Percentiles rank a stretch among this genome's conserved stretches.
phyloP scores from a whole-genome alignment of 2,888 invertebrate genomes.

The Diplolepis rosae region DNA sequence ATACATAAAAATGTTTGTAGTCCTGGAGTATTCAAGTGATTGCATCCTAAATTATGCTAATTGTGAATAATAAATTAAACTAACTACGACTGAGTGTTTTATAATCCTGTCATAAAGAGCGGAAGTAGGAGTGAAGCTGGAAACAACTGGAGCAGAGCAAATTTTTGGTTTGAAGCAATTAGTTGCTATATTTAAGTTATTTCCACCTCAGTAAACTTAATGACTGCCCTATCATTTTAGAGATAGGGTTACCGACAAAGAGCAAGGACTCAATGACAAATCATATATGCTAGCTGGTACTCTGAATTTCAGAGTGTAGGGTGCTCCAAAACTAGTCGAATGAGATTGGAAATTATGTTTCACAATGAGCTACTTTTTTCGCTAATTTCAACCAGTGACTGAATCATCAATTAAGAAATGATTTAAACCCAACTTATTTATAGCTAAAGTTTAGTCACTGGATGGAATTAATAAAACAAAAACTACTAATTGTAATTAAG shows the following conservation, averaged over 20 bases:
- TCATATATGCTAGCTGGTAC: background rate
- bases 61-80: constrained; percentile 66
- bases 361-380: too few relatives aligned
- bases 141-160: background rate
- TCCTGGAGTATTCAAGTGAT: background rate
- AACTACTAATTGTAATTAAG: too few relatives aligned
- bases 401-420: too few relatives aligned
- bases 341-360: too few relatives aligned
- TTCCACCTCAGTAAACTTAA: background rate
- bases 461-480: too few relatives aligned
- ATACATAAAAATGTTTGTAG: background rate
- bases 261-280: background rate
- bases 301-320: background rate
- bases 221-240: background rate
- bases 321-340: too few relatives aligned
- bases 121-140: background rate
- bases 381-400: too few relatives aligned
- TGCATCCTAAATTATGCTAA: background rate
- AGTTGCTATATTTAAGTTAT: background rate
- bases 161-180: background rate
- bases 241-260: background rate
- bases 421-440: too few relatives aligned
- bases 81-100: constrained; percentile 61
- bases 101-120: constrained; percentile 38
- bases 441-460: too few relatives aligned